Evolutionary conservation across 2,113 vertebrate genomes (phyloP).

Genomic region (Upupa epops): DNA sequence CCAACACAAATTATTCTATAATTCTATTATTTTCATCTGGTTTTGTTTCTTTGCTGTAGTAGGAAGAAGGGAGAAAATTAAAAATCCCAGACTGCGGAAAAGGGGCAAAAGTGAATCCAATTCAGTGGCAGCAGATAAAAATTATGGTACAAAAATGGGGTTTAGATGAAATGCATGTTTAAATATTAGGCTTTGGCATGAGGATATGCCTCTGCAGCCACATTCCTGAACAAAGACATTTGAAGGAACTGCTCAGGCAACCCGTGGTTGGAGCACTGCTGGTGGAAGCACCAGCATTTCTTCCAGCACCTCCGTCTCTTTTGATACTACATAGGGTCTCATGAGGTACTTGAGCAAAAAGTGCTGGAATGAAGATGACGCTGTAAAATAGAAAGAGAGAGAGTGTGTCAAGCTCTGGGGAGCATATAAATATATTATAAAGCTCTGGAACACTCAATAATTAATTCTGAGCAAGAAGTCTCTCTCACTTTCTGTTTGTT

Average conservation of each 20-base stretch:
- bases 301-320: not conserved
- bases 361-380: not conserved
- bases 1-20: no score
- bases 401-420: not conserved
- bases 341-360: not conserved
- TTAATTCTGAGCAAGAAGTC: slow-evolving; percentile 40
- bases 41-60: not conserved
- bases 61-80: not conserved
- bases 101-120: not conserved
- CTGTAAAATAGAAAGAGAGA: not conserved
- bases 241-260: not conserved
- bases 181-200: not conserved
- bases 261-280: not conserved
- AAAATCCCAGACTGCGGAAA: not conserved
- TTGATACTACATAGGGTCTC: not conserved
- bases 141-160: rapidly evolving
- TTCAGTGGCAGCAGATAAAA: not conserved
- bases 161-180: not conserved
- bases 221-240: not conserved
- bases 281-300: not conserved
- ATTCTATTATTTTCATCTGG: no score
- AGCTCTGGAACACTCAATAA: slow-evolving; percentile 37
- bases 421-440: slow-evolving; percentile 58
- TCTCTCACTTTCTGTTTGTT: not conserved
- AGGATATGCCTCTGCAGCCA: not conserved